Percentiles rank a stretch among this genome's conserved stretches.
These are phyloP conservation scores for Chlorospingus flavigularis DNA, from an alignment of 2,797 vertebrate species.

Conservation along the genomic window DNA sequence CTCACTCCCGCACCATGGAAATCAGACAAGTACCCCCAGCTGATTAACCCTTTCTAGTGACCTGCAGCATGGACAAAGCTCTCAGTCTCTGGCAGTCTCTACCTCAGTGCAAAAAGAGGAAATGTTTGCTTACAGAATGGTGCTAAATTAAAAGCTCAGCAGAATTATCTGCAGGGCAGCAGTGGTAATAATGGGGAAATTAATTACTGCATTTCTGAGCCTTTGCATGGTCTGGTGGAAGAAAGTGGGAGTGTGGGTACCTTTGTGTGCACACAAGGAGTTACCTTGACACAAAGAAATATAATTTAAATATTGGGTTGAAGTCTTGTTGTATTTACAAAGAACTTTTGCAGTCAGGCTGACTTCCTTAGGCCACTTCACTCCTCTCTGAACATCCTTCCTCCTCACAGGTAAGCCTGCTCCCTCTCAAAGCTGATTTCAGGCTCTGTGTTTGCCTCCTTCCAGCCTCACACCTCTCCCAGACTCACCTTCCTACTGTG, in stretches of 20 bases:
- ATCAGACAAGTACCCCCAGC: not conserved
- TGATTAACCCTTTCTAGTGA: conserved; percentile 32
- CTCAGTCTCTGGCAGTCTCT: not conserved
- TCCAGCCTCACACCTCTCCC: not conserved
- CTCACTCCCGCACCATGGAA: conserved; percentile 13
- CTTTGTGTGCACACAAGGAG: not conserved
- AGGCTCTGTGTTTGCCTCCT: not conserved
- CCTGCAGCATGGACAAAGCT: not conserved
- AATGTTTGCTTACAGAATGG: not conserved
- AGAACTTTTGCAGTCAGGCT: not conserved
- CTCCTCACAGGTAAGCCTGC: not conserved
- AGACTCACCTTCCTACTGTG: not conserved
- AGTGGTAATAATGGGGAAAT: not conserved
- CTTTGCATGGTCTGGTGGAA: not conserved
- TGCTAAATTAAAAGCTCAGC: not conserved
- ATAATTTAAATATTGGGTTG: not conserved
- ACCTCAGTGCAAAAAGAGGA: not conserved
- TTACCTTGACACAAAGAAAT: not conserved
- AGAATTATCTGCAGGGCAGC: not conserved
- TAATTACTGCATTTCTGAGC: not conserved
- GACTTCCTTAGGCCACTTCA: not conserved
- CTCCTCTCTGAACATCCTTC: not conserved
- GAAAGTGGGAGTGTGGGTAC: not conserved
- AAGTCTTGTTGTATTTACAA: not conserved
- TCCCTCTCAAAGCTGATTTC: not conserved